Evolutionary conservation across 2,113 vertebrate genomes (phyloP).

Genomic region (Brachirus orientalis): DNA sequence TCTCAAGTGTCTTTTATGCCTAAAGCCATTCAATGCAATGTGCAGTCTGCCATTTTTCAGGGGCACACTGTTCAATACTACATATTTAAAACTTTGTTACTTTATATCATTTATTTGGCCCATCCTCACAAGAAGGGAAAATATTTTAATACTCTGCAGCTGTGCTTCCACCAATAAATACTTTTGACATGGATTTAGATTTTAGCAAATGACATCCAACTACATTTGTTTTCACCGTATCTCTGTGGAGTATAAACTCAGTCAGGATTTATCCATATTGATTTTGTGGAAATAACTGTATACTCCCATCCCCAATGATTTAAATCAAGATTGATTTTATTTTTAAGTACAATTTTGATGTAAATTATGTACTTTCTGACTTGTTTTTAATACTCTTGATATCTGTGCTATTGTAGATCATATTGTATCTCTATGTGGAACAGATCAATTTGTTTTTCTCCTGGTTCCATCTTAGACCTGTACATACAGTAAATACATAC

Average conservation of each 20-base stretch:
- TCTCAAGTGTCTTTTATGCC: slow-evolving; percentile 38
- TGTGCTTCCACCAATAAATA: slow-evolving; percentile 50
- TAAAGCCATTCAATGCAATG: slow-evolving; percentile 45
- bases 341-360: not conserved
- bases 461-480: slow-evolving; percentile 39
- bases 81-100: not conserved
- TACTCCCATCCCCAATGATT: too few species aligned
- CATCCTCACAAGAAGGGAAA: slow-evolving; percentile 25
- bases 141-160: not conserved
- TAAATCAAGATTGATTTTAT: too few species aligned
- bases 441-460: slow-evolving; percentile 41
- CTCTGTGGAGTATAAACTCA: too few species aligned
- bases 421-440: slow-evolving; percentile 26
- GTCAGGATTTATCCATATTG: too few species aligned
- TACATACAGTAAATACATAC: slow-evolving; percentile 38
- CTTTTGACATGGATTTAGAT: too few species aligned
- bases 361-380: slow-evolving; percentile 13
- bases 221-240: too few species aligned
- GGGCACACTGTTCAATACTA: not conserved
- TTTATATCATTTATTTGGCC: not conserved
- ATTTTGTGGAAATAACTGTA: too few species aligned
- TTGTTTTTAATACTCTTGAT: slow-evolving; percentile 1
- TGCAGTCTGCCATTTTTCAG: slow-evolving; percentile 35
- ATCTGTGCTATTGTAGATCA: not conserved
- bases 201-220: too few species aligned